These are phyloP conservation scores for Eurypyga helias DNA, from an alignment of 2,113 vertebrate genomes.

Conservation along the genomic window DNA sequence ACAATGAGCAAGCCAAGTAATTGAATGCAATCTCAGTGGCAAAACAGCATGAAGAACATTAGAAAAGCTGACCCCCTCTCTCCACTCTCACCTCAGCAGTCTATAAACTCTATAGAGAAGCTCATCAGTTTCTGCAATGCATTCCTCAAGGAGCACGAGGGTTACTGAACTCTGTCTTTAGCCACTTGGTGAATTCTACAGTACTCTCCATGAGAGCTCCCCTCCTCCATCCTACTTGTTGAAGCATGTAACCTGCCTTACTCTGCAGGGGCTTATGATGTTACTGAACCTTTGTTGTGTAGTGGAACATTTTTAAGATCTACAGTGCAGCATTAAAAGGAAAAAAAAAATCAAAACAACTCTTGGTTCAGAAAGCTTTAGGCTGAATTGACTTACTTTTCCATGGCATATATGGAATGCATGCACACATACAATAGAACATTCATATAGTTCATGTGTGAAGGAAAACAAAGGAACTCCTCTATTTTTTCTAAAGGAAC, in stretches of 20 bases:
- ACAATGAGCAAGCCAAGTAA: slow-evolving; percentile 4
- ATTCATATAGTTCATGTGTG: neutral
- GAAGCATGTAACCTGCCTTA: neutral
- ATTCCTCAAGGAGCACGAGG: neutral
- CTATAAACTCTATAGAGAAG: slow-evolving; percentile 20
- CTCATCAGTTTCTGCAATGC: neutral
- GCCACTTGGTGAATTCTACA: neutral
- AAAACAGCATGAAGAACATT: slow-evolving; percentile 34
- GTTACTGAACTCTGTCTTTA: slow-evolving; percentile 10
- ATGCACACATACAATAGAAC: neutral
- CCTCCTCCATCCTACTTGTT: neutral
- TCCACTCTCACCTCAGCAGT: neutral
- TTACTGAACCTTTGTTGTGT: neutral
- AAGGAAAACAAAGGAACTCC: neutral
- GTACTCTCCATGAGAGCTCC: neutral
- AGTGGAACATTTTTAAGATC: neutral
- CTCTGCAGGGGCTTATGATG: neutral
- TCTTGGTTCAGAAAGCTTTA: neutral
- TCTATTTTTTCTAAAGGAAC: neutral
- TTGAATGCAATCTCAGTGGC: neutral
- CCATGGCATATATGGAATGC: neutral
- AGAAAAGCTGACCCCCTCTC: slow-evolving; percentile 10
- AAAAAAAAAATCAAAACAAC: neutral
- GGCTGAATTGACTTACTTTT: neutral
- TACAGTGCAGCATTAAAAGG: neutral